Conservation (phyloP, 1,140 invertebrate species). For the Chelonus insularis region DNA sequence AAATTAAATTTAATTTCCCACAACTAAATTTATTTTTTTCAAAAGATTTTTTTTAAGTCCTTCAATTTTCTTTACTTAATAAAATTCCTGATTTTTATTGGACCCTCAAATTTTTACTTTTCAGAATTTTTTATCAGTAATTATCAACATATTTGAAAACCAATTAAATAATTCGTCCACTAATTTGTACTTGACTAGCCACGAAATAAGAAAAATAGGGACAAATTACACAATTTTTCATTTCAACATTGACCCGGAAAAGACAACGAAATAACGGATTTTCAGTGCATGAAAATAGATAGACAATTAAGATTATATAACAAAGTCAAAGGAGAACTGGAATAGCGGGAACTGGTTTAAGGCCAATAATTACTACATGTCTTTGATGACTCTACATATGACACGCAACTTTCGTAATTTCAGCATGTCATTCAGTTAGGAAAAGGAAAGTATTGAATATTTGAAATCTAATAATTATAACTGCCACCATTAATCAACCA, state of each 20-base stretch:
- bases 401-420: background rate
- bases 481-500: too few species aligned
- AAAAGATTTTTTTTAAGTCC: too few species aligned
- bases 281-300: constrained; percentile 39
- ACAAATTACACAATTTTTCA: background rate
- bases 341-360: constrained; percentile 52
- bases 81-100: too few species aligned
- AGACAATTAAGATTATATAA: constrained; percentile 44
- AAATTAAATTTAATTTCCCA: too few species aligned
- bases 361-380: constrained; percentile 35
- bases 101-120: too few species aligned
- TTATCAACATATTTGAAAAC: too few species aligned
- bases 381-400: constrained; percentile 1
- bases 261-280: constrained; percentile 26
- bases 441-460: constrained; percentile 8
- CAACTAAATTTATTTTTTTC: too few species aligned
- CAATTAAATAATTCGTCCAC: too few species aligned
- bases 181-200: too few species aligned
- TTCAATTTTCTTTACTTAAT: too few species aligned
- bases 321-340: constrained; percentile 41
- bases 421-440: background rate
- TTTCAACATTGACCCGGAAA: background rate
- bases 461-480: too few species aligned
- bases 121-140: too few species aligned
- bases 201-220: background rate